Percentiles rank a stretch among this genome's conserved stretches.
Evolutionary conservation across 2,888 invertebrate genomes (phyloP).

Genomic region (Dinocampus coccinellae): DNA sequence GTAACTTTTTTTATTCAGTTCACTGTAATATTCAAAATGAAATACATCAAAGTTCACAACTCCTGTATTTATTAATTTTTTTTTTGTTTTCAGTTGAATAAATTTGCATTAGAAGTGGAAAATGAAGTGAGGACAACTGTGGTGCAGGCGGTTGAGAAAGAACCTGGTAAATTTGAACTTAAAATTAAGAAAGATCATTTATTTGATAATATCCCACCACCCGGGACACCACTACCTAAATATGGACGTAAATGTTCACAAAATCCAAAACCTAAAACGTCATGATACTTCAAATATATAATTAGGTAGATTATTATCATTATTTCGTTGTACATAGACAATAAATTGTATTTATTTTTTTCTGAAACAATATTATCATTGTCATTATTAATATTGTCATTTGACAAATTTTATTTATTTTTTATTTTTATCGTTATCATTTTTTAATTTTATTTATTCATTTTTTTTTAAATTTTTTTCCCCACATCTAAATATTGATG

Average conservation of each 20-base stretch:
- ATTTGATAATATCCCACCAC: conserved; percentile 28
- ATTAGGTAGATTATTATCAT: neutral
- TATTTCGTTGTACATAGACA: neutral
- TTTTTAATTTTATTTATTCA: too few relatives aligned
- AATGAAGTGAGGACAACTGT: conserved; percentile 79
- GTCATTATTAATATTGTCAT: conserved; percentile 38
- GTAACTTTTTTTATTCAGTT: conserved; percentile 72
- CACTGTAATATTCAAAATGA: neutral
- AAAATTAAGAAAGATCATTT: conserved; percentile 30
- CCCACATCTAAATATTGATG: neutral
- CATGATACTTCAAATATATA: neutral
- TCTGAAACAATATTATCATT: too few relatives aligned
- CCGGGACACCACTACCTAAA: conserved; percentile 41
- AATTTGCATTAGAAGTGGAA: conserved; percentile 79
- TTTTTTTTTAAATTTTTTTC: neutral
- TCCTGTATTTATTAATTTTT: neutral
- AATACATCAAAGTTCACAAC: conserved; percentile 11
- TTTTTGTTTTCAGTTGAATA: conserved; percentile 74
- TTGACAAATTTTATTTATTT: too few relatives aligned
- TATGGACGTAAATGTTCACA: conserved; percentile 12
- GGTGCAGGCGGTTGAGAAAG: conserved; percentile 79
- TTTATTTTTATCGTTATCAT: too few relatives aligned
- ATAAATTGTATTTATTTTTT: conserved; percentile 26
- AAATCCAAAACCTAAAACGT: neutral
- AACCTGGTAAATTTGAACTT: conserved; percentile 74